phyloP scores from a whole-genome alignment of 2,113 vertebrate species.

The Sylvia atricapilla region DNA sequence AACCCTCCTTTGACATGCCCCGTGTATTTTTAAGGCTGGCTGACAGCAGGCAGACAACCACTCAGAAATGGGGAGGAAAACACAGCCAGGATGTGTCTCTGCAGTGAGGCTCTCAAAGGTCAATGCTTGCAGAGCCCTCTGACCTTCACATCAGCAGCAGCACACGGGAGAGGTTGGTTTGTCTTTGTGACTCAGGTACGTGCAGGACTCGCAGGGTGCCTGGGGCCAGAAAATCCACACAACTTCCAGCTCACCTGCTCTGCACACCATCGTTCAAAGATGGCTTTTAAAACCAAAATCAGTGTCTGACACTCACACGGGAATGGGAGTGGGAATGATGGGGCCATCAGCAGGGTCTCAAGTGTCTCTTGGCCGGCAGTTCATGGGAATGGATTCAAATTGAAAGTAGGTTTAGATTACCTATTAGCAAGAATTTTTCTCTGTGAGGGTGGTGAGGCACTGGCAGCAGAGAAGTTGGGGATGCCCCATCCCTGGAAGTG shows the following conservation, averaged over 20 bases:
- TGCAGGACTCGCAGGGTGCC: not conserved
- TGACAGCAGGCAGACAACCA: not conserved
- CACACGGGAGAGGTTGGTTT: not conserved
- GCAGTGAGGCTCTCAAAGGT: not conserved
- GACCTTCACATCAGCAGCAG: not conserved
- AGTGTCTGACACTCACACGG: accelerated
- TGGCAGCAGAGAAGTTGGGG: not conserved
- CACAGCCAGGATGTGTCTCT: not conserved
- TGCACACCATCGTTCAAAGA: not conserved
- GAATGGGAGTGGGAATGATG: not conserved
- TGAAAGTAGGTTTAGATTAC: not conserved
- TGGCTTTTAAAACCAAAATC: not conserved
- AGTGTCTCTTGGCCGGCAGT: not conserved
- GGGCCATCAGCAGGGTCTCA: not conserved
- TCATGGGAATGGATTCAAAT: not conserved
- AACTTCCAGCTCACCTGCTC: not conserved
- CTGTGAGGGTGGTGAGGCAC: not conserved
- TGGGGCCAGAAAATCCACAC: not conserved
- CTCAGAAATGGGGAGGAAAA: not conserved
- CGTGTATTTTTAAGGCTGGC: not conserved
- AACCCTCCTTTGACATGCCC: not conserved
- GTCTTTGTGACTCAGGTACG: not conserved
- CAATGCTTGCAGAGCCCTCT: not conserved
- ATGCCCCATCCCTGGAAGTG: not conserved
- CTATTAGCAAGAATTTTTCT: not conserved